Conservation (phyloP, 2,113 vertebrate genomes). For the Craseonycteris thonglongyai region DNA sequence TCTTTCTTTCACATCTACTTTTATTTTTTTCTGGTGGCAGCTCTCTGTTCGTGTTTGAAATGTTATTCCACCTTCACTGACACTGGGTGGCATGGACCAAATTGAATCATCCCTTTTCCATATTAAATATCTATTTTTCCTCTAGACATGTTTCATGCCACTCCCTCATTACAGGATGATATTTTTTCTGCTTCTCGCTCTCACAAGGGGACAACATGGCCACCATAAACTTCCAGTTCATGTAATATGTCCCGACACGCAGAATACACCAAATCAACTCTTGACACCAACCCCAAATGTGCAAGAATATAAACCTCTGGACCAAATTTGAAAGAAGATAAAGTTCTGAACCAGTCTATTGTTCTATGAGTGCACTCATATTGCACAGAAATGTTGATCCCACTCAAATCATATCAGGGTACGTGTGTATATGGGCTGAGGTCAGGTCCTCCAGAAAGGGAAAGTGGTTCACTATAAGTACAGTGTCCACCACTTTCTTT, state of each 20-base stretch:
- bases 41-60: background rate
- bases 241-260: background rate
- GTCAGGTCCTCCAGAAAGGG: background rate
- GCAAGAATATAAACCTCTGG: background rate
- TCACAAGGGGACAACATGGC: background rate
- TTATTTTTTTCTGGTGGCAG: background rate
- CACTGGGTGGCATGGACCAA: background rate
- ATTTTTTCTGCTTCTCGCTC: background rate
- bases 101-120: background rate
- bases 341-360: background rate
- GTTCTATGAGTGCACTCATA: background rate
- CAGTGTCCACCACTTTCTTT: background rate
- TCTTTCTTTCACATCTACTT: background rate
- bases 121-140: background rate
- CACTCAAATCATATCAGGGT: background rate
- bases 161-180: background rate
- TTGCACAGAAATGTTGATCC: background rate
- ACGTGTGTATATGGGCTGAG: background rate
- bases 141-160: background rate
- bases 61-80: background rate
- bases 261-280: background rate
- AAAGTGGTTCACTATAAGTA: background rate
- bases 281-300: background rate
- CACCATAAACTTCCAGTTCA: background rate
- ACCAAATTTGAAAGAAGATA: background rate